Evolutionary conservation across 2,888 invertebrate species (phyloP), one percentile per base, ranked within the genome.

Genomic region (Epirrita christyi): DNA sequence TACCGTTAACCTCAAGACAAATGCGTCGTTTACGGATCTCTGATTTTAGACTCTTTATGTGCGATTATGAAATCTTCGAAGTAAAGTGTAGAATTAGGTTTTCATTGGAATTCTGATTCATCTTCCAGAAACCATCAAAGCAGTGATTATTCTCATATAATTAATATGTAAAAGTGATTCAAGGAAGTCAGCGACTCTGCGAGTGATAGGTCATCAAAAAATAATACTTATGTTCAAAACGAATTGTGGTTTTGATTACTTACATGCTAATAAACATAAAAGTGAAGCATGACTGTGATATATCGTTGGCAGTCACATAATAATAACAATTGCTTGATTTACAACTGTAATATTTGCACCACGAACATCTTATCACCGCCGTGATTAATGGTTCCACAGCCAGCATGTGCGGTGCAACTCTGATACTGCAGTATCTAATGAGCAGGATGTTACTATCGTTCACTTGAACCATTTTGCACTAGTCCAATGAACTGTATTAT

Each of bases 381-480:
- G 70, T 88, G 86, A 90, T 89, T 83, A 80, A 90, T 88, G 88
- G 72, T 74, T 80, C 80, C 79, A 78, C 76, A 77, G 78, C 76
- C 76, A 75, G 79, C 77, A 78, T 81, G 80, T 76, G 78, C 72
- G 75, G 78, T 77, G 78, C 69, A 77, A 76, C 75, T 70, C 70
- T 75, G 78, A 80, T 82, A 80, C 67, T 69, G 69, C 75, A 70
- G 67, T 78, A 21, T 21, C 21, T 21, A 81, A 78, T 78, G 78
- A 75, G 72, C 77, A 78, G 75, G 76, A 76, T 73, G 72, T 73
- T 68, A 66, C 63, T 70, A 72, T 70, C 72, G 69, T 72, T 72
- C 40, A 32, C 36, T 70, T 66, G 64, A 70, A 70, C 65, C 59
- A 70, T 67, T 64, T 57, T 53, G 60, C 45, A 42, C 34, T 54